Percentiles rank a stretch among this genome's conserved stretches.
Evolutionary conservation across 2,113 vertebrate genomes (phyloP).

Genomic region (Mixornis gularis): DNA sequence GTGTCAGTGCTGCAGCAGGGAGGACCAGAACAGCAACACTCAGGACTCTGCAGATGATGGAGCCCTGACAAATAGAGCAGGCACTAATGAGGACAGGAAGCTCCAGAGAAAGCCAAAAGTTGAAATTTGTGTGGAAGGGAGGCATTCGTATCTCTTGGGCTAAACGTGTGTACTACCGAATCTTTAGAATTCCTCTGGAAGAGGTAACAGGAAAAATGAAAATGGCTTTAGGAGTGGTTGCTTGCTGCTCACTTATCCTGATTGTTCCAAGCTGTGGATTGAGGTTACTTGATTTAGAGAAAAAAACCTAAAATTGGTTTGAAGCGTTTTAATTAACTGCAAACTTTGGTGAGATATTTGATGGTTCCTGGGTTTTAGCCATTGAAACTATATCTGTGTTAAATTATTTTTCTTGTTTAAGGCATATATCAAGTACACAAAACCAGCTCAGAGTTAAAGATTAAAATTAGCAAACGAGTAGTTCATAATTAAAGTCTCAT

Average conservation of each 20-base stretch:
- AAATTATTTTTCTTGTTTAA: background rate
- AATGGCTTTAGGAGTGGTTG: background rate
- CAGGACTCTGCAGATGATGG: accelerated
- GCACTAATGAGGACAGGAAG: background rate
- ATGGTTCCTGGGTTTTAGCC: background rate
- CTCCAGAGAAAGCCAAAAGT: background rate
- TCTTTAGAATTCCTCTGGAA: background rate
- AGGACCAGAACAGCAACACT: background rate
- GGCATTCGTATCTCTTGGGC: background rate
- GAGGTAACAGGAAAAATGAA: background rate
- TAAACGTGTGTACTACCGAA: background rate
- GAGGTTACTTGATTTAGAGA: background rate
- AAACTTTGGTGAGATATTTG: background rate
- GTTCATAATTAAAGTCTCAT: slow-evolving; percentile 13
- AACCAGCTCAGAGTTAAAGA: slow-evolving; percentile 24
- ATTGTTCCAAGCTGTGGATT: background rate
- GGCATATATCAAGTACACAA: background rate
- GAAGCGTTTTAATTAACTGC: background rate
- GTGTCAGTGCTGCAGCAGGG: background rate
- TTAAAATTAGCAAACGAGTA: slow-evolving; percentile 26
- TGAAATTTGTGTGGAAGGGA: background rate
- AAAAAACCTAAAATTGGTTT: background rate
- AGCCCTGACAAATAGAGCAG: background rate
- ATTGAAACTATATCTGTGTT: background rate
- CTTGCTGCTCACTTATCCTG: background rate